Conservation (phyloP, 2,797 vertebrate species). For the Coregonus suidteri region DNA sequence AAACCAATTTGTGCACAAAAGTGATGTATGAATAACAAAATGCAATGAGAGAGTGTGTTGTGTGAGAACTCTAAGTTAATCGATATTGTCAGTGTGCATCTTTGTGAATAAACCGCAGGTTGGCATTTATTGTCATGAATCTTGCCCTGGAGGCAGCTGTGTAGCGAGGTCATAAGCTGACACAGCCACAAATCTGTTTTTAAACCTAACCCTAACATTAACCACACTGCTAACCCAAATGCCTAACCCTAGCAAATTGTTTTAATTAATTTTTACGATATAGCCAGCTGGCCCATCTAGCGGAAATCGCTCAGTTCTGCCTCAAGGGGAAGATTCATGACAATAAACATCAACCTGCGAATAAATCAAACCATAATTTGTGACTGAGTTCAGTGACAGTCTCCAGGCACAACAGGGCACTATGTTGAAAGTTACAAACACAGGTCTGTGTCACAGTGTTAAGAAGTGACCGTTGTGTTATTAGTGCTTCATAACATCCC, state of each 20-base stretch:
- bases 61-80: slow-evolving; percentile 48
- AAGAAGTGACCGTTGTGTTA: slow-evolving; percentile 56
- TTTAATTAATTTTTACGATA: too few species aligned
- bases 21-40: slow-evolving; percentile 22
- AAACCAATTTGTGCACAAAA: slow-evolving; percentile 32
- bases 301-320: too few species aligned
- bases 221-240: too few species aligned
- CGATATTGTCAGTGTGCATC: slow-evolving; percentile 31
- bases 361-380: slow-evolving; percentile 32
- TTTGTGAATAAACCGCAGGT: slow-evolving; percentile 38
- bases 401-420: slow-evolving; percentile 41
- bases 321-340: too few species aligned
- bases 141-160: too few species aligned
- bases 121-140: too few species aligned
- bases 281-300: too few species aligned
- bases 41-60: slow-evolving; percentile 27
- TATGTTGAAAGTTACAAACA: slow-evolving; percentile 48
- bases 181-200: too few species aligned
- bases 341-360: too few species aligned
- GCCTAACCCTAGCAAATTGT: too few species aligned
- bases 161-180: too few species aligned
- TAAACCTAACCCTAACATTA: too few species aligned
- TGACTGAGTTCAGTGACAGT: slow-evolving; percentile 43
- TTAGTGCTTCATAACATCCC: slow-evolving; percentile 45
- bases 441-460: slow-evolving; percentile 51